Base-by-base conservation (phyloP, 2,888 invertebrate genomes). In the Eupithecia abbreviata region DNA sequence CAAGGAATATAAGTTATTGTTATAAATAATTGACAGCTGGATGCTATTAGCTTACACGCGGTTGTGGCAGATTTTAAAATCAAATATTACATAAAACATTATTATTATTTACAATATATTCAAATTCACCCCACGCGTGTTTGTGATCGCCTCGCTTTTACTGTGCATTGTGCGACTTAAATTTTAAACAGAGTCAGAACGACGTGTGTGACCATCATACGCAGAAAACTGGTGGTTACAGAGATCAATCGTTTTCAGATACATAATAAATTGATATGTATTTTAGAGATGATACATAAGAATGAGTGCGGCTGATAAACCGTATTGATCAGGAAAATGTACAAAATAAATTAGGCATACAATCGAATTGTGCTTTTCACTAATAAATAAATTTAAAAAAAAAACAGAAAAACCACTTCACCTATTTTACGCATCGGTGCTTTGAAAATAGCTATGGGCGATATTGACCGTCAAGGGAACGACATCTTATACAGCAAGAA, bases 21-120 rank as follows among this genome's bases (percentile, higher is more conserved):
- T 88, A 90, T 88, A 89, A 91, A 90, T 95, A 94, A 95, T 94
- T 95, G 94, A 95, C 94, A 91, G 91, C 91, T 91, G 90, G 86
- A 90, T 89, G 89, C 89, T 91, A 91, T 89, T 62, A 92, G 82
- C 91, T 93, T 79, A 93, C 89, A 93, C 94, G 93, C 92, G 94
- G 94, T 91, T 90, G 86, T 91, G 90, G 88, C 92, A 93, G 91
- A 91, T 90, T 90, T 89, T 78, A 89, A 92, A 92, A 90, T 90
- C 91, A 90, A 91, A 90, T 91, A 92, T 92, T 92, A 93, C 91
- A 92, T 90, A 92, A 92, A 92, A 91, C 87, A 86, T 91, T 89
- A 88, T 90, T 79, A 81, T 88, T 94, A 94, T 95, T 93, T 95
- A 95, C 94, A 95, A 92, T 92, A 91, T 90, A 90, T 86, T 91